These are phyloP conservation scores for Momotus momota DNA, from an alignment of 2,797 vertebrate species.

Conservation along the genomic window DNA sequence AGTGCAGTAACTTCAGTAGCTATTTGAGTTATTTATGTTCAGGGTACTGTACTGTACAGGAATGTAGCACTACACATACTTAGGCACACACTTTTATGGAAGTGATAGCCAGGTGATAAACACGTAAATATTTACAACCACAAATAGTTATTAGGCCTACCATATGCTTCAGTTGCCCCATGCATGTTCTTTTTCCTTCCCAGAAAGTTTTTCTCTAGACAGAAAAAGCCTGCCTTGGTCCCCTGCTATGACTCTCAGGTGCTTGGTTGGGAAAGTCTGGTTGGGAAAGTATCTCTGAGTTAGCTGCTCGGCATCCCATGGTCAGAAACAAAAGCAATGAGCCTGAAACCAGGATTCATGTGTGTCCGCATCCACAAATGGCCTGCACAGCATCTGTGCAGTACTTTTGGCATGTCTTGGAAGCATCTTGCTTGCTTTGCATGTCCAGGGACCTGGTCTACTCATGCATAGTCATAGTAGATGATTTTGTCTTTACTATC, in stretches of 20 bases:
- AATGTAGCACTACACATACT: neutral
- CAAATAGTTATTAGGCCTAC: neutral
- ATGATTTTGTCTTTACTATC: neutral
- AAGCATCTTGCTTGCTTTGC: neutral
- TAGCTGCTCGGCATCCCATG: neutral
- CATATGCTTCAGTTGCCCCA: neutral
- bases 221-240: neutral
- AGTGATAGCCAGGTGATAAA: neutral
- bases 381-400: fast-evolving
- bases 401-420: neutral
- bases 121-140: neutral
- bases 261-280: neutral
- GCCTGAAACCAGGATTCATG: neutral
- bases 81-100: neutral
- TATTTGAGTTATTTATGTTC: neutral
- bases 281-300: neutral
- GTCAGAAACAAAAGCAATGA: neutral
- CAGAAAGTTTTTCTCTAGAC: neutral
- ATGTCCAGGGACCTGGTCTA: neutral
- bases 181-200: neutral
- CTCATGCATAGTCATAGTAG: fast-evolving
- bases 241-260: neutral
- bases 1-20: neutral
- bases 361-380: neutral
- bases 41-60: neutral